A percentile compares a stretch with the other conserved stretches of the same genome.
Conservation (phyloP, 2,888 invertebrate species). For the Drosophila nigricruria region DNA sequence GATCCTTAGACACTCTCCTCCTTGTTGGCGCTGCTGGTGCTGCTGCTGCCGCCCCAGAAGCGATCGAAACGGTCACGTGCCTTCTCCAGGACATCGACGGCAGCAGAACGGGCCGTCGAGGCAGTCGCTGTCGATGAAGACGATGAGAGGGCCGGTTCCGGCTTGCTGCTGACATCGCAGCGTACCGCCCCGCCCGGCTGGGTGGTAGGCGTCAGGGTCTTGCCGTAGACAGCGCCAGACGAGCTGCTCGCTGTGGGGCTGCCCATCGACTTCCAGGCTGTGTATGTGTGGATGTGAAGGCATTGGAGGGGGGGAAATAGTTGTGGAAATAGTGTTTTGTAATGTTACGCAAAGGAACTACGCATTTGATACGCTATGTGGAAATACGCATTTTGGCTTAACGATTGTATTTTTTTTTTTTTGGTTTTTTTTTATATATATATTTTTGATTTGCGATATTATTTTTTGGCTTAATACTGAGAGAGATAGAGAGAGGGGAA, state of each 20-base stretch:
- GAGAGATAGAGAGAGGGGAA: constrained; percentile 56
- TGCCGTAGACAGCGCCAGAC: constrained; percentile 65
- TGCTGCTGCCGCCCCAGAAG: constrained; percentile 90
- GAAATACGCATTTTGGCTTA: constrained; percentile 50
- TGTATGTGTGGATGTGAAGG: constrained; percentile 59
- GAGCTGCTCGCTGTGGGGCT: constrained; percentile 71
- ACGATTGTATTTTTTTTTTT: constrained; percentile 18
- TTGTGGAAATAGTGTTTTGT: constrained; percentile 79
- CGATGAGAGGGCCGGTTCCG: constrained; percentile 55
- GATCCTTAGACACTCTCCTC: constrained; percentile 86
- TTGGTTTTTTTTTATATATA: constrained; percentile 8
- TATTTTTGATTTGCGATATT: constrained; percentile 37
- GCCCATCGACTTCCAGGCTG: constrained; percentile 81
- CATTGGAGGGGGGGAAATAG: constrained; percentile 78
- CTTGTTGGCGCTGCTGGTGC: constrained; percentile 87
- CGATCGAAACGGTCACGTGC: constrained; percentile 94
- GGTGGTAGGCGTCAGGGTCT: constrained; percentile 65
- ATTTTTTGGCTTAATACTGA: constrained; percentile 58
- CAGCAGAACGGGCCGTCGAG: constrained; percentile 84
- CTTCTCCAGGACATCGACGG: constrained; percentile 91
- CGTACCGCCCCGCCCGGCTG: constrained; percentile 73
- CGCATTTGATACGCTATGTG: constrained; percentile 65
- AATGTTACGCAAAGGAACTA: constrained; percentile 78
- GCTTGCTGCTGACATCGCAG: constrained; percentile 49
- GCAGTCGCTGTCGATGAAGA: constrained; percentile 76